phyloP scores from a whole-genome alignment of 2,113 vertebrate species.

The Cavia aperea region DNA sequence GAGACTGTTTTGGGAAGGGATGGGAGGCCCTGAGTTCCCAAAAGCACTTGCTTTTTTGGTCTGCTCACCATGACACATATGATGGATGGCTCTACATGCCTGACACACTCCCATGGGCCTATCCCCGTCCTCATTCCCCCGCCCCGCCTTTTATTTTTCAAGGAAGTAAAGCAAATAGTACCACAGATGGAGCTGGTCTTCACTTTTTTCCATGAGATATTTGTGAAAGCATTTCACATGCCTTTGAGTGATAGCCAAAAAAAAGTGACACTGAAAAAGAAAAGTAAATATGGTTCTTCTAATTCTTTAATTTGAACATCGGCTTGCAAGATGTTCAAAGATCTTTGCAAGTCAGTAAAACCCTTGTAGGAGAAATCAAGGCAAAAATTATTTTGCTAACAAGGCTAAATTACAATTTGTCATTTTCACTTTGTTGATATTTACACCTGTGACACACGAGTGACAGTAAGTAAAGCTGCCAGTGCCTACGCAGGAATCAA shows the following conservation, averaged over 20 bases:
- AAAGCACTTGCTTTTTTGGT: slow-evolving; percentile 17
- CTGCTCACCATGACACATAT: slow-evolving; percentile 30
- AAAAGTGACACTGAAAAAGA: slow-evolving; percentile 11
- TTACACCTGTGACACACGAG: background rate
- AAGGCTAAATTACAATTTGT: background rate
- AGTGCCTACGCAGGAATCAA: background rate
- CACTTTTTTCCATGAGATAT: slow-evolving; percentile 51
- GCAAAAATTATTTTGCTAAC: background rate
- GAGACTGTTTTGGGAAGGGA: background rate
- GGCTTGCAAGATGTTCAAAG: background rate
- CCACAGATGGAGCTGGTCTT: slow-evolving; percentile 50
- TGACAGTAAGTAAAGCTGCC: background rate
- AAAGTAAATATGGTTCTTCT: background rate
- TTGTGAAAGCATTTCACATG: slow-evolving; percentile 51
- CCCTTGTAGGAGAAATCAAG: background rate
- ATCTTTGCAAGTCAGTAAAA: background rate
- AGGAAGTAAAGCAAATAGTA: slow-evolving; percentile 56
- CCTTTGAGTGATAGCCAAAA: slow-evolving; percentile 26
- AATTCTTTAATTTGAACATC: background rate
- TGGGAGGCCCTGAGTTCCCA: slow-evolving; percentile 49
- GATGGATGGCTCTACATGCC: slow-evolving; percentile 55
- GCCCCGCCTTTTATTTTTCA: slow-evolving; percentile 9
- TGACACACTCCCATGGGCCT: slow-evolving; percentile 44
- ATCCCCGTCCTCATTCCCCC: background rate
- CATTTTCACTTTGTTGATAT: background rate